phyloP scores from a whole-genome alignment of 37 sponge, comb jelly and placozoan species.

The Cliona cf. orientalis region DNA sequence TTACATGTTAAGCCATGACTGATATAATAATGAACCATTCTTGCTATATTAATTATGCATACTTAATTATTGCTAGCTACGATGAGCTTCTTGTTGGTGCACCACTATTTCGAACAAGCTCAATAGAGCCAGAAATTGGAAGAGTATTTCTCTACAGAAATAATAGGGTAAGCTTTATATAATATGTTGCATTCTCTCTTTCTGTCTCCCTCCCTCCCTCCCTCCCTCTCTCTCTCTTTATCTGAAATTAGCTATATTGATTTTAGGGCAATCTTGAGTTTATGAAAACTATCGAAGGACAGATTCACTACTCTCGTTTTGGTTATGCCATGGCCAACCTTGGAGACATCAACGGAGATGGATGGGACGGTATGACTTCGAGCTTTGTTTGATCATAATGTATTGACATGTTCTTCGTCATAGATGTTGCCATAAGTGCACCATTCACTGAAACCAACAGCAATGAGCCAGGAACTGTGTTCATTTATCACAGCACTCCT shows the following conservation, averaged over 20 bases:
- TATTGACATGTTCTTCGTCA: too few species aligned
- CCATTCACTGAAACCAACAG: slow-evolving; percentile 71
- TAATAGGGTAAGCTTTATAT: slow-evolving; percentile 37
- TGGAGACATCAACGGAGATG: slow-evolving; percentile 83
- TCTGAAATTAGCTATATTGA: too few species aligned
- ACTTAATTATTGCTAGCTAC: slow-evolving; percentile 11
- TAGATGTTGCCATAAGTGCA: slow-evolving; percentile 92
- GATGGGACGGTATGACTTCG: slow-evolving; percentile 56
- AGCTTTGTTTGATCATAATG: too few species aligned
- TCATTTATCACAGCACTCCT: slow-evolving; percentile 64
- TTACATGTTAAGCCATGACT: too few species aligned
- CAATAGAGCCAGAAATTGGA: slow-evolving; percentile 60
- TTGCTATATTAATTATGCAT: too few species aligned
- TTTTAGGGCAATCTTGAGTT: slow-evolving; percentile 40
- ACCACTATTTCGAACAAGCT: slow-evolving; percentile 48
- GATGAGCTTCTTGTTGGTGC: slow-evolving; percentile 84
- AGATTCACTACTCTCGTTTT: slow-evolving; percentile 44
- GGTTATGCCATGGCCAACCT: slow-evolving; percentile 83
- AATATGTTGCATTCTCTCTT: too few species aligned
- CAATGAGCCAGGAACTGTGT: slow-evolving; percentile 58
- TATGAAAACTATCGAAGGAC: slow-evolving; percentile 8
- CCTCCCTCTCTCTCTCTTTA: not conserved
- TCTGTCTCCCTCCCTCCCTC: slow-evolving; percentile 1
- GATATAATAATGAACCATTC: too few species aligned
- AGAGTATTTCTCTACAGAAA: slow-evolving; percentile 74